Evolutionary conservation across 1,140 invertebrate genomes (phyloP), one percentile per base, ranked within the genome.

Genomic region (Drosophila biarmipes): DNA sequence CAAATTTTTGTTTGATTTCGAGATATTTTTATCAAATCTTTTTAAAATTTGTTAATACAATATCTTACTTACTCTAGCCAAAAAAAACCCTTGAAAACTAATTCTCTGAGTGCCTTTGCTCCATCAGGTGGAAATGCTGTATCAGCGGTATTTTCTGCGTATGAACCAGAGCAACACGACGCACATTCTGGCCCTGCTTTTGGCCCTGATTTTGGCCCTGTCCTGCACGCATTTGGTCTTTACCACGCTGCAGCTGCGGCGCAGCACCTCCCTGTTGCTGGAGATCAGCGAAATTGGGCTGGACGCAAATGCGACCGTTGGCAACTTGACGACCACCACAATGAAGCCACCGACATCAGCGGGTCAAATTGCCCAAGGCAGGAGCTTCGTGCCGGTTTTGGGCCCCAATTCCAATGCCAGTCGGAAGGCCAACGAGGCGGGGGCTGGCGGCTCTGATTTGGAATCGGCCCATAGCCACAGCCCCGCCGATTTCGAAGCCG

Each of bases 151-250:
- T 93, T 98, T 98, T 91, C 94, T 98, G 56, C 96, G 97, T 62
- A 97, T 98, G 94, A 98, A 98, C 93, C 97, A 98, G 92, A 96
- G 95, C 77, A 98, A 97, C 92, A 95, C 97, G 93, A 97, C 96
- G 1, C 95, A 97, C 80, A 94, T 98, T 38, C 93, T 98, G 53
- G 95, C 94, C 6, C 93, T 98, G 24, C 92, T 98, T 12, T 93
- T 96, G 37, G 93, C 95, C 4, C 93, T 97, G 35, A 94, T 95
- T 37, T 67, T 96, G 29, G 93, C 95, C 1, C 92, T 97, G 19
- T 93, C 94, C 49, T 82, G 93, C 24, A 93, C 95, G 6, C 93
- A 94, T 55, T 77, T 94, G 24, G 92, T 92, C 3, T 92, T 92
- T 5, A 81, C 93, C 21, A 79, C 91, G 55, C 35, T 90, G 63